phyloP scores from a whole-genome alignment of 2,113 vertebrate species.

The Pogona vitticeps region DNA sequence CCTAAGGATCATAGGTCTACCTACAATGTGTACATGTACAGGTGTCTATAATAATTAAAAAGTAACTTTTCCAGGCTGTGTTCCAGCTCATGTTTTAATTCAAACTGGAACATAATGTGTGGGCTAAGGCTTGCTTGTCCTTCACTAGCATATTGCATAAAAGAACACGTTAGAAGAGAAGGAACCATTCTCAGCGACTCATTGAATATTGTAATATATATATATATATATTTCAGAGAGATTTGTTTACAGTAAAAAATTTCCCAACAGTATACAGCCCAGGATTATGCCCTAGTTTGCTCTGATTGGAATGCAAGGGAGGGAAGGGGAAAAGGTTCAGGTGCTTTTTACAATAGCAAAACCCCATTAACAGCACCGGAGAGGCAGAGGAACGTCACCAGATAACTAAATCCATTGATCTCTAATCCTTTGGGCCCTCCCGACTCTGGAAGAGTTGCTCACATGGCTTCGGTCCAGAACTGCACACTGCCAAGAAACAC shows the following conservation, averaged over 20 bases:
- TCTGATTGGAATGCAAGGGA: slow-evolving; percentile 35
- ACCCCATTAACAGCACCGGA: slow-evolving; percentile 71
- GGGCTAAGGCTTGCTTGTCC: no score
- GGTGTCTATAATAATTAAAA: no score
- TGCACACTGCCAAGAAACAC: slow-evolving; percentile 80
- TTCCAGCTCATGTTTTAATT: no score
- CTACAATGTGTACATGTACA: no score
- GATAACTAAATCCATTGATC: slow-evolving; percentile 74
- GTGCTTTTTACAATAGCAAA: slow-evolving; percentile 67
- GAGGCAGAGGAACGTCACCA: slow-evolving; percentile 70
- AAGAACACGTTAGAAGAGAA: neutral
- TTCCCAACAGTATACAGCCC: neutral
- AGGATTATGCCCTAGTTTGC: slow-evolving; percentile 41
- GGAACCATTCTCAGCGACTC: neutral
- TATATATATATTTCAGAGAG: neutral
- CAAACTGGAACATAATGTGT: no score
- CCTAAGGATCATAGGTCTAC: no score
- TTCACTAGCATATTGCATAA: neutral
- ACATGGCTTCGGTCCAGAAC: slow-evolving; percentile 75
- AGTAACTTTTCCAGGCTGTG: no score
- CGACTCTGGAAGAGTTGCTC: slow-evolving; percentile 74
- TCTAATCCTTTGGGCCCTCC: slow-evolving; percentile 71
- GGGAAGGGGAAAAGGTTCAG: slow-evolving; percentile 42
- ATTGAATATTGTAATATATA: no score
- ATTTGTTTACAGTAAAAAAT: neutral